Evolutionary conservation across 2,797 vertebrate species (phyloP).

Genomic region (Ctenosaura bakeri): DNA sequence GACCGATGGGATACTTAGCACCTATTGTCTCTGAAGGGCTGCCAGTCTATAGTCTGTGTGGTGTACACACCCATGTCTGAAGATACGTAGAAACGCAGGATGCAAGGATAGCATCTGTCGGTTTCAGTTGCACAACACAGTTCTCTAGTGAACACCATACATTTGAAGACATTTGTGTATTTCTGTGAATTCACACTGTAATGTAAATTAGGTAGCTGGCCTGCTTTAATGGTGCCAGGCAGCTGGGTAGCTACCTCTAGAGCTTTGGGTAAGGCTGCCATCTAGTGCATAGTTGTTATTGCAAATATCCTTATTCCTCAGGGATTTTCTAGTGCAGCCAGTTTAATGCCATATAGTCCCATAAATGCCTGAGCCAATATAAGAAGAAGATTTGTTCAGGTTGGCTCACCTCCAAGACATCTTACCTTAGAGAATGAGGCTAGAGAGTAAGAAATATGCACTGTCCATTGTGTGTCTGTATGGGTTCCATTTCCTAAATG

Average conservation of each 20-base stretch:
- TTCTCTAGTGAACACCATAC: background rate
- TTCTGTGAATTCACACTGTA: background rate
- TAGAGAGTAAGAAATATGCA: background rate
- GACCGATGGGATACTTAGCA: background rate
- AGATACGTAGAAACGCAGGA: constrained; percentile 3
- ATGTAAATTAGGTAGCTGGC: background rate
- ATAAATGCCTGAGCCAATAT: background rate
- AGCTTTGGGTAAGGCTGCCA: constrained; percentile 10
- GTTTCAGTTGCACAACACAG: background rate
- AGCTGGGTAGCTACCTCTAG: background rate
- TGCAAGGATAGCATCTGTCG: background rate
- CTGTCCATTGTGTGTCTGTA: background rate
- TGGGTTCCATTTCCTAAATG: background rate
- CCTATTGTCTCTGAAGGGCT: background rate
- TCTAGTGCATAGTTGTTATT: constrained; percentile 17
- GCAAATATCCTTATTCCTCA: constrained; percentile 17
- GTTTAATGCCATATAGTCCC: background rate
- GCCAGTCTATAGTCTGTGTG: background rate
- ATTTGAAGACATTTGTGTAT: background rate
- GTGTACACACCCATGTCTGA: background rate
- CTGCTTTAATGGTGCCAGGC: background rate
- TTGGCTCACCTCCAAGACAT: background rate
- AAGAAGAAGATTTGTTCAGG: background rate
- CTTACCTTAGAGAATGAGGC: background rate
- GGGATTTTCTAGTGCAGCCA: constrained; percentile 1